These are phyloP conservation scores for Dryobota labecula DNA, from an alignment of 2,888 invertebrate species.

Conservation along the genomic window DNA sequence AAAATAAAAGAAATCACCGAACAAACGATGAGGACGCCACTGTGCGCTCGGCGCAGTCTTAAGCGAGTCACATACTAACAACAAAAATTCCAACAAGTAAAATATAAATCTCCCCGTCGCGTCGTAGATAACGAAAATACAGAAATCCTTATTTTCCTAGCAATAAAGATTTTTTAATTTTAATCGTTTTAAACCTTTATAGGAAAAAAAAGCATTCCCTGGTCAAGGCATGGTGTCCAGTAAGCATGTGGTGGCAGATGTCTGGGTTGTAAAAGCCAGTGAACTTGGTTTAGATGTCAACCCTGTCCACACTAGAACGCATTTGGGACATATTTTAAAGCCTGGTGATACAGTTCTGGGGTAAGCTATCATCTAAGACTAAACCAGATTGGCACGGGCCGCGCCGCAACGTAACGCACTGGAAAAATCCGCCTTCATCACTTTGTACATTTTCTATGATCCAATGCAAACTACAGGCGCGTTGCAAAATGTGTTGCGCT, in stretches of 20 bases:
- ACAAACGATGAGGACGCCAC: too few species aligned
- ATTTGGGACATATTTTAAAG: constrained; percentile 97
- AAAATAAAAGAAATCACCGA: too few species aligned
- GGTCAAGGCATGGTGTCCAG: constrained; percentile 97
- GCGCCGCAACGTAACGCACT: neutral
- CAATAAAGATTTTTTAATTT: constrained; percentile 2
- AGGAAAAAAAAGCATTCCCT: constrained; percentile 94
- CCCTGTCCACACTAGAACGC: constrained; percentile 96
- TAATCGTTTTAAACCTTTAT: constrained; percentile 67
- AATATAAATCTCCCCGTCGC: neutral
- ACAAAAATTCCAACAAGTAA: neutral
- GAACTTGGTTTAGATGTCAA: constrained; percentile 96
- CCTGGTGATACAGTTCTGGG: constrained; percentile 98
- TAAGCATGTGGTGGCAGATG: constrained; percentile 97
- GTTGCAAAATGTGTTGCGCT: neutral
- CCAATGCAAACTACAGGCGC: neutral
- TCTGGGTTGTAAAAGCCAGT: constrained; percentile 97
- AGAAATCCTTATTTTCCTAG: neutral
- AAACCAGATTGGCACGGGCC: neutral
- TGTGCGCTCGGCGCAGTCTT: too few species aligned
- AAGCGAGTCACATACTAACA: neutral
- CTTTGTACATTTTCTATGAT: neutral
- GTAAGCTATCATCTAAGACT: constrained; percentile 83
- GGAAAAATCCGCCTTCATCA: neutral
- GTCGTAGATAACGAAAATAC: neutral